Conservation (phyloP, 1,140 invertebrate genomes). For the Pogonus chalceus region DNA sequence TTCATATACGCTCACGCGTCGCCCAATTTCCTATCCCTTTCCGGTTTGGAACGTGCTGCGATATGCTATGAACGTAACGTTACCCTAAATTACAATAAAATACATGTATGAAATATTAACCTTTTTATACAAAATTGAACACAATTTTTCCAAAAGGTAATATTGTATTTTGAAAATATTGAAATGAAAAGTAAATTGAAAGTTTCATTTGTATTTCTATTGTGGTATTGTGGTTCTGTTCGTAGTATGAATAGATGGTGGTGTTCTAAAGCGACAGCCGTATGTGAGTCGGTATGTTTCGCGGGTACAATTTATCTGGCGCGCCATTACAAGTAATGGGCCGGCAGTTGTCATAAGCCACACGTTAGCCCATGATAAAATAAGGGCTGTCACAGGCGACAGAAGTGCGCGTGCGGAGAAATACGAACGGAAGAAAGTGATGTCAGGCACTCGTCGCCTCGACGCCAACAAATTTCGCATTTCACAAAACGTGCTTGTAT, state of each 20-base stretch:
- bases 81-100: no score
- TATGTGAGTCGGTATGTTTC: background rate
- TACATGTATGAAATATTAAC: no score
- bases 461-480: conserved; percentile 3
- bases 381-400: conserved; percentile 1
- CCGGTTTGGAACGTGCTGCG: background rate
- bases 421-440: background rate
- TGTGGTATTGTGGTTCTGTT: no score
- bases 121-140: no score
- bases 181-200: no score
- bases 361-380: conserved; percentile 6
- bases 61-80: no score
- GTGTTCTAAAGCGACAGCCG: no score
- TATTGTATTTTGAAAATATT: no score
- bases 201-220: no score
- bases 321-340: conserved; percentile 4
- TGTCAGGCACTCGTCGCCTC: background rate
- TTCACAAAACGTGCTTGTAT: background rate
- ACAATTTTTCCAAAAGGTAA: no score
- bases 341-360: conserved; percentile 6
- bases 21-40: background rate
- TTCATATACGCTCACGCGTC: background rate
- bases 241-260: no score
- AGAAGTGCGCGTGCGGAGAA: background rate
- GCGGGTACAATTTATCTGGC: conserved; percentile 1